phyloP scores from a whole-genome alignment of 2,797 vertebrate species.

The Notamacropus eugenii region DNA sequence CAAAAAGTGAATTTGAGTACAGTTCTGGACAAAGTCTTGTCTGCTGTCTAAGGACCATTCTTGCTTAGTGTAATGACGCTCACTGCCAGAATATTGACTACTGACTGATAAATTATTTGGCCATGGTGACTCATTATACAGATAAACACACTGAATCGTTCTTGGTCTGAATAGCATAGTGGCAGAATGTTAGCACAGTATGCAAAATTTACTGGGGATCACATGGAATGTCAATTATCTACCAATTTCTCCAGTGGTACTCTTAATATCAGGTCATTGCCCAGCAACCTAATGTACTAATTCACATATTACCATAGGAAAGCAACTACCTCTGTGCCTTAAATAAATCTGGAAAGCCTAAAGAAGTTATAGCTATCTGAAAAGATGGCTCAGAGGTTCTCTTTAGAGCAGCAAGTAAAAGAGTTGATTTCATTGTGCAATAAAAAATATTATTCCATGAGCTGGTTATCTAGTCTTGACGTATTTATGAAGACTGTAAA shows the following conservation, averaged over 20 bases:
- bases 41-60: neutral
- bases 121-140: neutral
- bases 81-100: neutral
- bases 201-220: neutral
- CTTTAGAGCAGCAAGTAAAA: neutral
- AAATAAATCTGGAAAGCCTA: neutral
- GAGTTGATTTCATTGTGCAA: neutral
- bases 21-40: neutral
- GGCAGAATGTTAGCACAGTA: neutral
- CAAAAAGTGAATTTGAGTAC: neutral
- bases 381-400: neutral
- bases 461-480: neutral
- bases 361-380: neutral
- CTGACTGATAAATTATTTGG: neutral
- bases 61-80: neutral
- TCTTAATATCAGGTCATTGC: neutral
- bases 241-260: neutral
- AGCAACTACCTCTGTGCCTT: neutral
- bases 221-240: neutral
- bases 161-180: neutral
- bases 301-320: neutral
- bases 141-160: neutral
- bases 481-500: neutral
- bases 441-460: neutral
- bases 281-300: neutral